phyloP scores from a whole-genome alignment of 2,888 invertebrate species.

The Aleiodes alternator region DNA sequence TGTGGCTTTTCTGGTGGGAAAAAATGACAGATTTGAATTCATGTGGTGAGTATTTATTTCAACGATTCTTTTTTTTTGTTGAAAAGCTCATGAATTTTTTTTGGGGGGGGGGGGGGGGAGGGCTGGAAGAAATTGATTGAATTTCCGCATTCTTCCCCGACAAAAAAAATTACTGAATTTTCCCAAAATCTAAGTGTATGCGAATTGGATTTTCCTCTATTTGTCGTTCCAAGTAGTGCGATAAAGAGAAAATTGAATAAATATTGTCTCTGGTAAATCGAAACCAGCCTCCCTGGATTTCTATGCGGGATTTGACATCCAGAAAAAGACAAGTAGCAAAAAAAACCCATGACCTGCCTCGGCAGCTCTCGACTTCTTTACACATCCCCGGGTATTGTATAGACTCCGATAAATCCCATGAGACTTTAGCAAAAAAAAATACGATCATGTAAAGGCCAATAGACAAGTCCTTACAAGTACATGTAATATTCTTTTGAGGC shows the following conservation, averaged over 20 bases:
- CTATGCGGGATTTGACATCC: conserved; percentile 5
- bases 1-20: neutral
- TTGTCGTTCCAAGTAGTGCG: neutral
- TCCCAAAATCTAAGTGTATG: neutral
- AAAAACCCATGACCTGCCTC: conserved; percentile 21
- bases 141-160: neutral
- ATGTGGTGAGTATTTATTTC: neutral
- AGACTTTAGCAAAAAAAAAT: conserved; percentile 30
- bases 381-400: conserved; percentile 28
- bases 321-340: conserved; percentile 29
- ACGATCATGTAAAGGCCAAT: conserved; percentile 19
- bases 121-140: neutral
- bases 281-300: conserved; percentile 17
- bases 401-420: conserved; percentile 42
- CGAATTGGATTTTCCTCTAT: neutral
- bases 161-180: neutral
- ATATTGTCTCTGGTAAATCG: conserved; percentile 27
- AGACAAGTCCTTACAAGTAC: conserved; percentile 27
- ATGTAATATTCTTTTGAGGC: conserved; percentile 11
- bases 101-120: no score
- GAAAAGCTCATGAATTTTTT: no score
- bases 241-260: conserved; percentile 2
- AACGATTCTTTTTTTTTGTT: neutral
- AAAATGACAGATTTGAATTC: neutral
- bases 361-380: conserved; percentile 34